Conservation (phyloP, 2,888 invertebrate species). For the Urechis unicinctus region DNA sequence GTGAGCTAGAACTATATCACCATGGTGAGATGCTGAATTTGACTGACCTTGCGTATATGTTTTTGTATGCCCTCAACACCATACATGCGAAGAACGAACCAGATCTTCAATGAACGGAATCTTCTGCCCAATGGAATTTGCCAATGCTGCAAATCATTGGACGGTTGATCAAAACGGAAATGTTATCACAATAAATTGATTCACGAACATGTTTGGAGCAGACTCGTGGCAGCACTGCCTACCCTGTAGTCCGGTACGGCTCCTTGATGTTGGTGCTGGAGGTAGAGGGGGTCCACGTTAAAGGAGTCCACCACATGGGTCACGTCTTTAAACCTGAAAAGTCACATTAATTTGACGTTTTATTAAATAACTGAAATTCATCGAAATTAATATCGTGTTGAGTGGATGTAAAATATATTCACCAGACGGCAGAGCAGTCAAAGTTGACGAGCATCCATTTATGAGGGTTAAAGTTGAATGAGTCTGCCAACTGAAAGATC, state of each 20-base stretch:
- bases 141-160: slow-evolving; percentile 64
- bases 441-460: slow-evolving; percentile 99
- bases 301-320: slow-evolving; percentile 43
- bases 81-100: slow-evolving; percentile 80
- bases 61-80: slow-evolving; percentile 73
- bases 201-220: too few relatives aligned
- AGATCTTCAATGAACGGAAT: slow-evolving; percentile 85
- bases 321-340: slow-evolving; percentile 61
- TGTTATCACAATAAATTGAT: too few relatives aligned
- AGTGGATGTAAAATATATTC: too few relatives aligned
- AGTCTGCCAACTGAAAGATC: slow-evolving; percentile 64
- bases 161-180: neutral
- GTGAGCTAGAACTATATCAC: too few relatives aligned
- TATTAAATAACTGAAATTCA: slow-evolving; percentile 1
- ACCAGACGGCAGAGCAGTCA: slow-evolving; percentile 99
- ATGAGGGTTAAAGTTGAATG: slow-evolving; percentile 95
- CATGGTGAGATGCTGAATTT: too few relatives aligned
- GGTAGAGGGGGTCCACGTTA: slow-evolving; percentile 48
- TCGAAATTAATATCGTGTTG: too few relatives aligned
- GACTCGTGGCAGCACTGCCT: too few relatives aligned
- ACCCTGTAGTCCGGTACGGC: slow-evolving; percentile 48
- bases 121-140: slow-evolving; percentile 80
- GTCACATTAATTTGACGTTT: neutral
- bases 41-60: slow-evolving; percentile 69
- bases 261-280: slow-evolving; percentile 46